A percentile compares a stretch with the other conserved stretches of the same genome.
Evolutionary conservation across 2,888 invertebrate genomes (phyloP).

Genomic region (Cryptops parisi): DNA sequence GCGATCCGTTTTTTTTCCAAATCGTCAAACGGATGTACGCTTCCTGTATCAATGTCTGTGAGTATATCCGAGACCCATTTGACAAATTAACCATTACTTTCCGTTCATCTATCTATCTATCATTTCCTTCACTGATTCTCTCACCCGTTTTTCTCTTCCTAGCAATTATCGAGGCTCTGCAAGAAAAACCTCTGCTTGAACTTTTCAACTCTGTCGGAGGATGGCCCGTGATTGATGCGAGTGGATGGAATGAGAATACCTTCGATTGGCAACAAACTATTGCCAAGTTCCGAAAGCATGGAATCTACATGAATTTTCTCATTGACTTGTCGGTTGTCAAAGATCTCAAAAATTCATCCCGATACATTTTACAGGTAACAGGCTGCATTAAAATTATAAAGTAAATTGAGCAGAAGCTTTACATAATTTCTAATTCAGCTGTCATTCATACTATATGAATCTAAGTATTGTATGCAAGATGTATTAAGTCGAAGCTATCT

Average conservation of each 20-base stretch:
- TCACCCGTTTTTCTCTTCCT: conserved; percentile 17
- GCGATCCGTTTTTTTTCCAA: no score
- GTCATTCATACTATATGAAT: neutral
- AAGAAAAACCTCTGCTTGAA: conserved; percentile 52
- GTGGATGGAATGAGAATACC: conserved; percentile 46
- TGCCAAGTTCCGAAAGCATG: conserved; percentile 59
- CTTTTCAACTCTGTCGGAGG: conserved; percentile 69
- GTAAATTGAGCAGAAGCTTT: conserved; percentile 11
- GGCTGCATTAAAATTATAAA: no score
- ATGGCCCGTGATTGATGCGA: conserved; percentile 79
- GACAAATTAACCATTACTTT: no score
- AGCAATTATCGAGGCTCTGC: conserved; percentile 69
- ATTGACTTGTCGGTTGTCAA: conserved; percentile 78
- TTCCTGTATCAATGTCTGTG: no score
- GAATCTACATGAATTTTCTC: conserved; percentile 79
- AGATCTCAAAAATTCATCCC: conserved; percentile 76
- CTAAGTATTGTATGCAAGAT: neutral
- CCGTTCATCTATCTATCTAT: no score
- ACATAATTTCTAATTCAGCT: conserved; percentile 19
- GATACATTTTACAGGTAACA: conserved; percentile 71
- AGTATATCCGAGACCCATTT: no score
- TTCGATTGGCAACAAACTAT: conserved; percentile 73
- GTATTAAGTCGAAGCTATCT: no score
- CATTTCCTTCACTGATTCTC: no score
- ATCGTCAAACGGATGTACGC: no score